Conservation (phyloP, 2,113 vertebrate species). For the Rana temporaria region DNA sequence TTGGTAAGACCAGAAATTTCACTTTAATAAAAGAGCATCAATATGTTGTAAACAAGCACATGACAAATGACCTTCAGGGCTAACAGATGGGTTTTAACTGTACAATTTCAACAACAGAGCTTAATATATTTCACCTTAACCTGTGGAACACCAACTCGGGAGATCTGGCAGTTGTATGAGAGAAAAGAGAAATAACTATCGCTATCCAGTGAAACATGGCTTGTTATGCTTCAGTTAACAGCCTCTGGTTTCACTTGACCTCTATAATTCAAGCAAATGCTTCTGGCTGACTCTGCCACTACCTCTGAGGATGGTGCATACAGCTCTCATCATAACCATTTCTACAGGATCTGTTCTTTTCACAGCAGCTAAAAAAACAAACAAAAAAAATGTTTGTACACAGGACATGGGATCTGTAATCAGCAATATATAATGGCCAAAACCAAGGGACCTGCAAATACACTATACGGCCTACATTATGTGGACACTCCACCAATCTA, state of each 20-base stretch:
- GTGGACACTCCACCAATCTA: too few relatives aligned
- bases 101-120: not conserved
- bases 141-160: not conserved
- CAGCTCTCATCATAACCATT: constrained; percentile 23
- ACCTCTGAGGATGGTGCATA: constrained; percentile 23
- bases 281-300: constrained; percentile 35
- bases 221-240: constrained; percentile 39
- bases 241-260: constrained; percentile 54
- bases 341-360: not conserved
- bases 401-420: too few relatives aligned
- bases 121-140: not conserved
- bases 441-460: too few relatives aligned
- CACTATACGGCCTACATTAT: too few relatives aligned
- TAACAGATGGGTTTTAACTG: not conserved
- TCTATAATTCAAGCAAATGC: constrained; percentile 49
- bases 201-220: constrained; percentile 19
- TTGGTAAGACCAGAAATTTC: not conserved
- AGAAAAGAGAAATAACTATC: constrained; percentile 29
- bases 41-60: not conserved
- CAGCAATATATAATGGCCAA: too few relatives aligned
- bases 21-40: not conserved
- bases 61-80: not conserved
- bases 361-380: not conserved
- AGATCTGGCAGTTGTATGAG: not conserved
- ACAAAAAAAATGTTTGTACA: not conserved